These are phyloP conservation scores for Sitta carolinensis DNA, from an alignment of 2,797 vertebrate genomes.

Conservation along the genomic window DNA sequence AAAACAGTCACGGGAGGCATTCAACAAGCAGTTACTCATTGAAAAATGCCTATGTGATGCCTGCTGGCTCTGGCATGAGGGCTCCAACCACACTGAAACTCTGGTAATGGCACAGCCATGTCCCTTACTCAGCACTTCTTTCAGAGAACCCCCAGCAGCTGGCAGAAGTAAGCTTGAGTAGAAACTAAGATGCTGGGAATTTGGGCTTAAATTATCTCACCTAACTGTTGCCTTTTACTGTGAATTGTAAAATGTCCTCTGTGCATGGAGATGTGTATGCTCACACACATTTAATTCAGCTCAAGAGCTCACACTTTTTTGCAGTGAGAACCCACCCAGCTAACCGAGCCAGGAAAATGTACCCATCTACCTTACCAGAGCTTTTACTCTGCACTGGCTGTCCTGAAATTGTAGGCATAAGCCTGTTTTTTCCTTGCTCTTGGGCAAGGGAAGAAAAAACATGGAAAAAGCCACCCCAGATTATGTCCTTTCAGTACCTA, in stretches of 20 bases:
- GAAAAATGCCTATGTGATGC: not conserved
- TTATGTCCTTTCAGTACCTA: not conserved
- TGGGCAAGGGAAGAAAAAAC: not conserved
- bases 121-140: not conserved
- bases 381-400: not conserved
- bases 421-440: accelerated
- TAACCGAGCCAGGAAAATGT: not conserved
- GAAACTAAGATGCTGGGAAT: not conserved
- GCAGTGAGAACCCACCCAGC: not conserved
- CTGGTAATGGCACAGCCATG: not conserved
- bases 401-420: not conserved
- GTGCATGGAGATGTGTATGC: not conserved
- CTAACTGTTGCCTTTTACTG: accelerated
- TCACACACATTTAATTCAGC: not conserved
- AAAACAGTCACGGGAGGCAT: not conserved
- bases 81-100: not conserved
- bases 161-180: not conserved
- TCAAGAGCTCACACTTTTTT: not conserved
- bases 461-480: not conserved
- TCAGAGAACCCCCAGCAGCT: accelerated
- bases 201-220: not conserved
- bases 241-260: not conserved
- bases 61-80: not conserved
- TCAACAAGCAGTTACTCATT: not conserved
- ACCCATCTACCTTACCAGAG: not conserved